phyloP scores from a whole-genome alignment of 2,797 vertebrate species.

The Thalassophryne amazonica region DNA sequence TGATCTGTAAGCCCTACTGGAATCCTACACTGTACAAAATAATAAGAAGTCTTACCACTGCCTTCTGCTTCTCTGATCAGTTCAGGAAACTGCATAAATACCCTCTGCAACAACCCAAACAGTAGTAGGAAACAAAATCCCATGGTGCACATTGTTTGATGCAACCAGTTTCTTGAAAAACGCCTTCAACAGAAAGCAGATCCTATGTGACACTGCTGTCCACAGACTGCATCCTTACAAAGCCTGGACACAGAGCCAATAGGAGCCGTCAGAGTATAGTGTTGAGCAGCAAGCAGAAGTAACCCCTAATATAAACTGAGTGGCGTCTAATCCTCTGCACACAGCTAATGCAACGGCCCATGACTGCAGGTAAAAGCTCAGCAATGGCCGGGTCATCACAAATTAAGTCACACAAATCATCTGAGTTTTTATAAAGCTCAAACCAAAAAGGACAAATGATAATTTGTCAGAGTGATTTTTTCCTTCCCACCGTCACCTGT shows the following conservation, averaged over 20 bases:
- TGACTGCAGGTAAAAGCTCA: background rate
- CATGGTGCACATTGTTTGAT: slow-evolving; percentile 22
- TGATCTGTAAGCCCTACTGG: background rate
- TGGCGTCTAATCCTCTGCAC: slow-evolving; percentile 66
- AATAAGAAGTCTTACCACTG: slow-evolving; percentile 64
- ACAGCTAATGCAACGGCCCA: slow-evolving; percentile 38
- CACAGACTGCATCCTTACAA: background rate
- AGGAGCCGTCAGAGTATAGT: background rate
- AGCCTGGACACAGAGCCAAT: slow-evolving; percentile 9
- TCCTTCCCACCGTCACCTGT: too few species aligned
- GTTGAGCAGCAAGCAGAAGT: slow-evolving; percentile 21
- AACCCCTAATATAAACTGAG: slow-evolving; percentile 60
- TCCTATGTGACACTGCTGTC: background rate
- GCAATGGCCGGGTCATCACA: slow-evolving; percentile 1
- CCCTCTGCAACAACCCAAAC: slow-evolving; percentile 40
- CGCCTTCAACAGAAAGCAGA: slow-evolving; percentile 3
- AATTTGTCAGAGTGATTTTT: too few species aligned
- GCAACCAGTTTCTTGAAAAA: background rate
- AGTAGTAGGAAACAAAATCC: slow-evolving; percentile 41
- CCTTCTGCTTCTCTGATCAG: slow-evolving; percentile 58
- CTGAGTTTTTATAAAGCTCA: background rate
- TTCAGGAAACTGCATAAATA: slow-evolving; percentile 44
- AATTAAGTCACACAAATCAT: background rate
- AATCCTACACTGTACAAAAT: background rate
- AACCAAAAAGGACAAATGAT: background rate